These are phyloP conservation scores for Lateolabrax maculatus DNA, from an alignment of 2,797 vertebrate species.

Conservation along the genomic window DNA sequence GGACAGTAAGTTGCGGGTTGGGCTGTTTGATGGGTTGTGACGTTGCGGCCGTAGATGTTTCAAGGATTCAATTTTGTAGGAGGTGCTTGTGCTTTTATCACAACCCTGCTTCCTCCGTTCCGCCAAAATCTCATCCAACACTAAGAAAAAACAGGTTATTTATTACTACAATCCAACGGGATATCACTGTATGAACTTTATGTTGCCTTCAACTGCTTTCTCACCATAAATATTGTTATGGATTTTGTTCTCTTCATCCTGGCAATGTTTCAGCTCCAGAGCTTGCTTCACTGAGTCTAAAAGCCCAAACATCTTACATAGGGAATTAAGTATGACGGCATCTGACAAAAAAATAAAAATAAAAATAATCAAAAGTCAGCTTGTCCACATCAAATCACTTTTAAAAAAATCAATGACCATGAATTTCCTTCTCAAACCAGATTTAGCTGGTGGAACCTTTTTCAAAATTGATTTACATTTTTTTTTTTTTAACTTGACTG, in stretches of 20 bases:
- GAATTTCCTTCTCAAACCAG: conserved; percentile 20
- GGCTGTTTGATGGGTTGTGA: conserved; percentile 83
- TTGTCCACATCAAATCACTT: conserved; percentile 8
- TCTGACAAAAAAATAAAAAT: conserved; percentile 82
- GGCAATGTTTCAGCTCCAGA: conserved; percentile 89
- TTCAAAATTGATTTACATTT: not conserved
- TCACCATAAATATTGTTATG: conserved; percentile 87
- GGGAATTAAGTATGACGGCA: conserved; percentile 91
- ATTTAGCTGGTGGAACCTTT: conserved; percentile 12
- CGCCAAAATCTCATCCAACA: conserved; percentile 87
- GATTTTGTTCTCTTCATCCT: conserved; percentile 86
- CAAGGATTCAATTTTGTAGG: conserved; percentile 74
- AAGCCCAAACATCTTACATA: conserved; percentile 93
- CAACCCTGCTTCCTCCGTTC: conserved; percentile 85
- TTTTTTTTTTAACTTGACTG: conserved; percentile 15
- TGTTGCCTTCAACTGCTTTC: conserved; percentile 24
- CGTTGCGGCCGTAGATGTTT: conserved; percentile 88
- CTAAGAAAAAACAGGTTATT: conserved; percentile 71
- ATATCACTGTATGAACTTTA: not conserved
- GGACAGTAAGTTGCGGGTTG: conserved; percentile 82
- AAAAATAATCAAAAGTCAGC: conserved; percentile 36
- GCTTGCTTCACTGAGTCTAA: conserved; percentile 93
- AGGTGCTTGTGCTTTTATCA: conserved; percentile 82
- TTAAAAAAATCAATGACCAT: conserved; percentile 12
- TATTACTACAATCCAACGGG: not conserved